Evolutionary conservation across 2,888 invertebrate species (phyloP), one percentile per base, ranked within the genome.

Genomic region (Cheilosia vernalis): DNA sequence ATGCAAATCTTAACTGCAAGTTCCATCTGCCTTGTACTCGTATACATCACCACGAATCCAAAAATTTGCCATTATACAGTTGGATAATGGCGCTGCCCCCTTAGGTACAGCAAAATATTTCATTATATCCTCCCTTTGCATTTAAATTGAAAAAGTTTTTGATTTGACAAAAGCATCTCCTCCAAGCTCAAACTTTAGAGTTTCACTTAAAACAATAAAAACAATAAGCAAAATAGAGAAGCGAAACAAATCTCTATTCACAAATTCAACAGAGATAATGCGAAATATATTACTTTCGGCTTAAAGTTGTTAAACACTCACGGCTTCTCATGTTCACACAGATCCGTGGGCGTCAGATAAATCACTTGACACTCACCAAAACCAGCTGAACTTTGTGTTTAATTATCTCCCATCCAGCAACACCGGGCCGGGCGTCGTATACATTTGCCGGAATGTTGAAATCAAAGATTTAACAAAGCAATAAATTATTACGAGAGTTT

Each of bases 111-210:
- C 55, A 70, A 83, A 73, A 72, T 60, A 78, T 83, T 67, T 56
- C 66, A 79, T 63, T 73, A 73, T 63, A 30, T 53, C 60, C 40
- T 47, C 55, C 70, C 42, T 84, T 84, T 80, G 74, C 84, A 84
- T 84, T 84, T 84, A 84, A 80, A 84, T 84, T 84, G 79, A 74
- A 84, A 84, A 84, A 84, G 37, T 84, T 83, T 70, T 69, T 70
- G 69, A 84, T 84, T 80, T 74, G 67, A 74, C 84, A 79, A 84
- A 78, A 61, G 53, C 19, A 42, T n/a, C 42, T 30, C 55, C 30
- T 55, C 9, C 9, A n/a, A 37, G 33, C 30, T 55, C 9, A 4
- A n/a, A 37, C 47, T 33, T 24, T 30, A 49, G 58, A 30, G 19
- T 73, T 63, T 33, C 33, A 55, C 73, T 49, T 47, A 63, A 63